These are phyloP conservation scores for Eubasilissa splendida DNA, from an alignment of 2,888 invertebrate genomes.

Conservation along the genomic window DNA sequence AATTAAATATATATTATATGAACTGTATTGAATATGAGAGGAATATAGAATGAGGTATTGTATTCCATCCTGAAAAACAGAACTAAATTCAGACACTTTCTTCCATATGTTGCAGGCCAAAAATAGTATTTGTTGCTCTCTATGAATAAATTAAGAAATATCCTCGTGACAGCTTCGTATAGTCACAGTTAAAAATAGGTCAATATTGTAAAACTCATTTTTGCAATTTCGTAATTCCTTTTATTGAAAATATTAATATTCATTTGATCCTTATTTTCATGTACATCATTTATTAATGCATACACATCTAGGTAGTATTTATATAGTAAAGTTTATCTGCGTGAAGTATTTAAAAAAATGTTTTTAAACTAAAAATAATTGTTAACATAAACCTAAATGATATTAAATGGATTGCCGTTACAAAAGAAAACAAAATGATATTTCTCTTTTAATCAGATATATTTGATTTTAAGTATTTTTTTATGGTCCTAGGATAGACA, in stretches of 20 bases:
- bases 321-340: neutral
- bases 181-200: too few species aligned
- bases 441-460: constrained; percentile 14
- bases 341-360: neutral
- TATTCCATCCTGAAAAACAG: too few species aligned
- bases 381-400: constrained; percentile 2
- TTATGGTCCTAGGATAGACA: constrained; percentile 21
- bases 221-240: constrained; percentile 7
- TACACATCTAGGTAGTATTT: neutral
- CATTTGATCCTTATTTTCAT: constrained; percentile 17
- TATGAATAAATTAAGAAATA: too few species aligned
- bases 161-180: too few species aligned
- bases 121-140: too few species aligned
- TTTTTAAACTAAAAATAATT: constrained; percentile 4
- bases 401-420: neutral
- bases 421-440: constrained; percentile 10
- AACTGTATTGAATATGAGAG: too few species aligned
- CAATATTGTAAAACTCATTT: constrained; percentile 2
- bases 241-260: constrained; percentile 23
- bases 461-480: neutral
- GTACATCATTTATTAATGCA: neutral
- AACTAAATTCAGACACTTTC: too few species aligned
- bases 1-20: too few species aligned
- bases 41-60: too few species aligned
- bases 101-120: too few species aligned